Percentiles rank a stretch among this genome's conserved stretches.
Evolutionary conservation across 1,140 invertebrate species (phyloP).

Genomic region (Sarcophaga peregrina): DNA sequence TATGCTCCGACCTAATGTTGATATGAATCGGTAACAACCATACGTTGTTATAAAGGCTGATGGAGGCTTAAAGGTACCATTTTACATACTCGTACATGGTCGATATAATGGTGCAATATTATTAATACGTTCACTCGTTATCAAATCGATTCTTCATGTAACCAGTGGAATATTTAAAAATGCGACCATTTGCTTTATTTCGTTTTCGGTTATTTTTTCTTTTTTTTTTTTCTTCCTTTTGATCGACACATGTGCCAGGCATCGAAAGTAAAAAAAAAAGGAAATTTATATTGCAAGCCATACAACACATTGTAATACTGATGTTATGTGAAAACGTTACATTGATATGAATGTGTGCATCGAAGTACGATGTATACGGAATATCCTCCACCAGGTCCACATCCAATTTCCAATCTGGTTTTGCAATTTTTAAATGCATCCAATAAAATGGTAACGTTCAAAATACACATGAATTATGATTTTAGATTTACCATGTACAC

Average conservation of each 20-base stretch:
- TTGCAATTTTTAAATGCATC: slow-evolving; percentile 33
- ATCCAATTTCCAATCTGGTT: slow-evolving; percentile 36
- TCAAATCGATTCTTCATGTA: slow-evolving; percentile 64
- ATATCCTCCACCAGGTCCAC: slow-evolving; percentile 3
- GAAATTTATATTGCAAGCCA: not conserved
- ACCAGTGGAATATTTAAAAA: slow-evolving; percentile 4
- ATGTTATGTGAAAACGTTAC: not conserved
- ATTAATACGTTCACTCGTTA: slow-evolving; percentile 66
- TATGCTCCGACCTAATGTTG: not conserved
- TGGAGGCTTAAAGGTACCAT: not conserved
- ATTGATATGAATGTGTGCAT: not conserved
- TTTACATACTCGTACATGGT: not conserved
- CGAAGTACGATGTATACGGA: not conserved
- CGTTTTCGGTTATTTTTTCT: slow-evolving; percentile 10
- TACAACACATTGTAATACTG: not conserved
- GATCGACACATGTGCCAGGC: slow-evolving; percentile 38
- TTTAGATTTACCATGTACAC: slow-evolving; percentile 23
- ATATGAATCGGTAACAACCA: not conserved
- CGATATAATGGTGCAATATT: slow-evolving; percentile 49
- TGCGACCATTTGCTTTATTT: not conserved
- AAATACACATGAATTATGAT: slow-evolving; percentile 39
- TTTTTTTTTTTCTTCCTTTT: slow-evolving; percentile 10
- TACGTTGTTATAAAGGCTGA: not conserved
- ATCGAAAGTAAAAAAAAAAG: not conserved
- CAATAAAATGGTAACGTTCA: slow-evolving; percentile 38